Evolutionary conservation across 1,140 invertebrate genomes (phyloP), one percentile per base, ranked within the genome.

Genomic region (Reticulitermes speratus): DNA sequence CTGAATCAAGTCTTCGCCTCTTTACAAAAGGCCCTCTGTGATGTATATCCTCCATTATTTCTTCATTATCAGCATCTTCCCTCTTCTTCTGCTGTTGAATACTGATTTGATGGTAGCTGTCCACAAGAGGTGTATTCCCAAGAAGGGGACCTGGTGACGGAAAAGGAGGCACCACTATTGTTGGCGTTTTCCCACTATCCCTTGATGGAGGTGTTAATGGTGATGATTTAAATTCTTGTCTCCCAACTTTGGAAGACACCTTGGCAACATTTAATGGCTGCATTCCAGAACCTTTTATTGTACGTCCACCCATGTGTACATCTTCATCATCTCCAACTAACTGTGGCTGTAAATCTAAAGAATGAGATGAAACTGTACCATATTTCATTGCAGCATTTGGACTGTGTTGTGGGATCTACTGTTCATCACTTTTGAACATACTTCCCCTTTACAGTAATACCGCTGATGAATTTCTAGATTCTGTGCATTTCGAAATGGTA

Each of bases 131-230:
- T 16, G 96, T 97, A 88, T 95, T 96, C 6, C 96, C 96, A 30
- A 96, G 91, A 87, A 96, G 91, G 1, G 96, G 96, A 0, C 96
- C 96, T 0, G 96, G 96, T 19, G 96, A 96, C 16, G 95, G 95
- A 30, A 75, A 75, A 30, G 65, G 65, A 25, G 65, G 65, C n/a
- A 75, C n/a, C 25, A 75, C 65, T 75, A 75, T 30, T 75, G 65
- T 30, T 75, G 65, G n/a, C 8, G 65, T 9, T 75, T 75, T 75
- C 25, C 65, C 65, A 75, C 65, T 75, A 9, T 75, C 65, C 25
- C 65, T 25, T 75, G 65, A 75, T 3, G 65, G 65, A 30, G 65
- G n/a, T n/a, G 65, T 75, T 75, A 75, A 75, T 75, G 65, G 65
- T 75, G 65, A 75, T 75, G 65, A 25, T 75, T 75, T 75, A 25